These are phyloP conservation scores for Pyralis farinalis DNA, from an alignment of 2,888 invertebrate genomes.

Conservation along the genomic window DNA sequence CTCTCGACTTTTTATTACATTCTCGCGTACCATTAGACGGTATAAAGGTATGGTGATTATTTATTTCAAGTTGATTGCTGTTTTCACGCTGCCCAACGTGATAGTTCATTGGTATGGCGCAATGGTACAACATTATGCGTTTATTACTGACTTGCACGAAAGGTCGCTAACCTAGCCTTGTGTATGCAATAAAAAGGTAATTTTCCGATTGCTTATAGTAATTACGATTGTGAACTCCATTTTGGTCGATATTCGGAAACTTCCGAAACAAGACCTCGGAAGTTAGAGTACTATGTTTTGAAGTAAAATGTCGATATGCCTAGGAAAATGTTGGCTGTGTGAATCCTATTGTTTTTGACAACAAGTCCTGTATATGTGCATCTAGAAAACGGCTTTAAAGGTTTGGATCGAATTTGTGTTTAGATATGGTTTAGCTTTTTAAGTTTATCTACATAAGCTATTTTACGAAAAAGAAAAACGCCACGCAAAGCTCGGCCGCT, in stretches of 20 bases:
- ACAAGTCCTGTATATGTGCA: too few relatives aligned
- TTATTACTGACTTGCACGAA: constrained; percentile 3
- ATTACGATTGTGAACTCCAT: not conserved
- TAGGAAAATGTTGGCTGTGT: too few relatives aligned
- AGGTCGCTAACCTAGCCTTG: constrained; percentile 6
- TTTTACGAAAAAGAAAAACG: too few relatives aligned
- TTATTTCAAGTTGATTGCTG: constrained; percentile 15
- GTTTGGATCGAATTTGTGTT: too few relatives aligned
- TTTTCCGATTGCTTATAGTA: not conserved
- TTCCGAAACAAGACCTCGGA: not conserved
- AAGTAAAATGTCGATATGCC: not conserved
- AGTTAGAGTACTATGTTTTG: not conserved
- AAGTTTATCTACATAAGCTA: too few relatives aligned
- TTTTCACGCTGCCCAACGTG: constrained; percentile 17
- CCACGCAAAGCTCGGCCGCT: too few relatives aligned
- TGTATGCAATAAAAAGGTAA: not conserved
- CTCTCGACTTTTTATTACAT: constrained; percentile 3
- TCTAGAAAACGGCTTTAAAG: too few relatives aligned
- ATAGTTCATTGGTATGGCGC: constrained; percentile 7
- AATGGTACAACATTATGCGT: constrained; percentile 2
- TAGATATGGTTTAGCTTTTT: too few relatives aligned
- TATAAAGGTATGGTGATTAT: not conserved
- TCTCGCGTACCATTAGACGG: not conserved
- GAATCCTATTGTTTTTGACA: too few relatives aligned
- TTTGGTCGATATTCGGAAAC: not conserved